Evolutionary conservation across 2,888 invertebrate species (phyloP), one percentile per base, ranked within the genome.

Genomic region (Cyclophora albipunctata): DNA sequence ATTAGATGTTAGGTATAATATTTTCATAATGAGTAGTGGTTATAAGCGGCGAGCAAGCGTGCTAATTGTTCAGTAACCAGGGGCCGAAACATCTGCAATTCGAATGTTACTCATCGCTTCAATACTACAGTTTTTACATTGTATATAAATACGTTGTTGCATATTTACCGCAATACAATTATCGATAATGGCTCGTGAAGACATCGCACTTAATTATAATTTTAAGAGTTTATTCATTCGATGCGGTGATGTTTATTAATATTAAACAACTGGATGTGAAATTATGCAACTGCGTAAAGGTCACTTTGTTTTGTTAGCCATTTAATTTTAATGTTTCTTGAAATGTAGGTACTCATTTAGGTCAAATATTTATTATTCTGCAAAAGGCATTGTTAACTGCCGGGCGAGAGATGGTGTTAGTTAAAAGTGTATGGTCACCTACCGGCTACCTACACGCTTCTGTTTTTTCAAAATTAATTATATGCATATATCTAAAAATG

Each of bases 61-160:
- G 79, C 65, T 81, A 80, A 80, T 80, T 74, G 74, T 64, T 50
- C 50, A 53, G 52, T 64, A 69, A 72, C 73, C 67, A 70, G 64
- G 59, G 63, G 52, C 59, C 60, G 61, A 59, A 68, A 64, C 71
- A 68, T 67, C 71, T 69, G 69, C 65, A 47, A 58, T 58, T 62
- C 64, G 58, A 60, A 64, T 63, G 64, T 2, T 66, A 70, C 62
- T 73, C 69, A 66, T 62, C 69, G 67, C 60, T 58, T 67, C 46
- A 64, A 66, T 70, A 62, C 72, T 65, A 66, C 62, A 55, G 60
- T 50, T 57, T 63, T 63, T 68, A 66, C 63, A 59, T 59, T 63
- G 67, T 66, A 58, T 59, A 61, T 20, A 20, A 20, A 20, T 20
- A 20, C 20, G 20, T 20, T 20, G 20, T 66, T 66, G 52, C 51